Base-by-base conservation (phyloP, 2,113 vertebrate species). In the Caranx ignobilis region DNA sequence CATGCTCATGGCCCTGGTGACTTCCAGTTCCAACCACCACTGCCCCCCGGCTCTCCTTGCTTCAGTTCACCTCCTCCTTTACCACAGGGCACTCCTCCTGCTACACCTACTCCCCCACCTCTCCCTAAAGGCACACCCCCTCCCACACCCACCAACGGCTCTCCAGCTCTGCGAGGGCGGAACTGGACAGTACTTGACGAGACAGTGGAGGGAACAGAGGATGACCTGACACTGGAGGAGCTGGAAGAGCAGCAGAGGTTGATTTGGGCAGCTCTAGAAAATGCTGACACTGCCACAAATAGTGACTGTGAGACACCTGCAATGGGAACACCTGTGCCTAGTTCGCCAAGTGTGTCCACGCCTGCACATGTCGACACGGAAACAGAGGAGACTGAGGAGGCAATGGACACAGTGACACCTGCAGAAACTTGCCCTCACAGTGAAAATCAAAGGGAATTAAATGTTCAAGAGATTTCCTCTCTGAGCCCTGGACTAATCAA, bases 181-280 rank as follows among this genome's bases (percentile, higher is more conserved):
- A 77, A 73, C 39, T 88, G 81, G 68, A 55, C 57, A 2, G 83
- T 87, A 0, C 75, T 91, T 9, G 93, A 96, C n/a, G 92, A 95
- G 0, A 59, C 93, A 0, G 86, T 6, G 1, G 92, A 75, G 18
- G 89, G 90, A 95, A 93, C 96, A 2, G 96, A 97, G 81, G 98
- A 99, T 13, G 94, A 96, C 0, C 91, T 99, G 84, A 97, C 97
- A 0, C 83, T 99, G 86, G 98, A 99, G 71, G 97, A 99, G 67
- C 94, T 99, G 3, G 98, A 99, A 80, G 98, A 99, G 68, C 97
- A 98, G 84, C 97, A 99, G 92, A 93, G 97, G 61, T 91, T 95
- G 57, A 96, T 99, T 60, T 97, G 97, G 97, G 97, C 96, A 0
- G 98, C 96, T 1, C 94, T 99, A 0, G 96, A 97, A 82, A 97